Base-by-base conservation (phyloP, 2,888 invertebrate species). In the Macrosiphum euphorbiae region DNA sequence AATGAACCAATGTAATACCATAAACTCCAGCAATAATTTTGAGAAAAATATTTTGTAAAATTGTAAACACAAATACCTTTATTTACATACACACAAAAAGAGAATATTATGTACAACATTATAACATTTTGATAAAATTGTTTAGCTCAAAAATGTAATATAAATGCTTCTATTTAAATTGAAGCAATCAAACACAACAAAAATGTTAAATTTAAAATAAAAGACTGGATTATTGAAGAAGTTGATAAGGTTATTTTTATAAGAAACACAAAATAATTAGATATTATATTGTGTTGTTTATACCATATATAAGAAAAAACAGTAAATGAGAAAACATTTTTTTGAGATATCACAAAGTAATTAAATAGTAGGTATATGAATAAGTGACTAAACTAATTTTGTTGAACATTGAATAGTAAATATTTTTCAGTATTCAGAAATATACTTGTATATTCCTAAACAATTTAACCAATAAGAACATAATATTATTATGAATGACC, bases 41-140 rank as follows among this genome's bases (percentile, higher is more conserved):
- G 67, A 92, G 28, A 58, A 61, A 88, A 88, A 50, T 1, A 88
- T 84, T 47, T 84, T 58, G 35, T 89, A 52, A 84, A 84, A 84
- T 89, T 89, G 44, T 93, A 88, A 89, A 93, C 90, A 94, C 58
- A 94, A 90, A 93, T 86, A 88, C 26, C 13, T 90, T 94, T 94
- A 94, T 94, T 94, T 94, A 90, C 90, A 94, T 41, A 89, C 85
- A 89, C 90, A 58, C 58, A 93, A 89, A 88, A 90, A 85, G 20
- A 90, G 5, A 92, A 87, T 28, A 90, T 50, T 67, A 90, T 90
- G n/a, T 87, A 87, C 61, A 91, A 55, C 24, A 35, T 44, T 47
- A 88, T 85, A 61, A 85, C 85, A 89, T 93, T 93, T 93, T 58
- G 3, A 52, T 47, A 78, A 24, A 52, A n/a, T 8, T 58, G 52